These are phyloP conservation scores for Xenentodon cancila DNA, from an alignment of 2,797 vertebrate species.

Conservation along the genomic window DNA sequence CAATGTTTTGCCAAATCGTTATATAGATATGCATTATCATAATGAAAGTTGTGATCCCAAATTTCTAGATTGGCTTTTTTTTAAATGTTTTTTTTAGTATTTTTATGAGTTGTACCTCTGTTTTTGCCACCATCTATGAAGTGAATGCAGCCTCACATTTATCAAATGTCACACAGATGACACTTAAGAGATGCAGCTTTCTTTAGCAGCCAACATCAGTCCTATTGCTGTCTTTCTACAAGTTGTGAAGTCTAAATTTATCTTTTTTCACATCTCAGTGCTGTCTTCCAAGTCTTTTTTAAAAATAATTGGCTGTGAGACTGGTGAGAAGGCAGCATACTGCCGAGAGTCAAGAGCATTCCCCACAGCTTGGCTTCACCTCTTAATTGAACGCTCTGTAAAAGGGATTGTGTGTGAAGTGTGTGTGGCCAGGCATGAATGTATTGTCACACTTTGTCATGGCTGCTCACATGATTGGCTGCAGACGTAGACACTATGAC, in stretches of 20 bases:
- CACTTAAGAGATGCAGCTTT: slow-evolving; percentile 10
- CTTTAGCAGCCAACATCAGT: neutral
- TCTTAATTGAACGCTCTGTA: slow-evolving; percentile 51
- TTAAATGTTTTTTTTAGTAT: no score
- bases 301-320: slow-evolving; percentile 40
- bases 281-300: slow-evolving; percentile 18
- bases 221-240: slow-evolving; percentile 15
- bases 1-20: no score
- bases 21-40: no score
- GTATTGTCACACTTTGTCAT: slow-evolving; percentile 48
- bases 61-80: no score
- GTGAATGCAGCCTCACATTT: slow-evolving; percentile 13
- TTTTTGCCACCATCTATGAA: neutral
- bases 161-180: slow-evolving; percentile 13
- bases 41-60: no score
- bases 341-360: slow-evolving; percentile 36
- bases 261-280: slow-evolving; percentile 22
- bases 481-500: slow-evolving; percentile 33
- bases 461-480: slow-evolving; percentile 46
- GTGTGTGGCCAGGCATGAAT: slow-evolving; percentile 46
- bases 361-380: slow-evolving; percentile 30
- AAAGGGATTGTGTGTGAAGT: slow-evolving; percentile 27
- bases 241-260: slow-evolving; percentile 33
- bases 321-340: slow-evolving; percentile 46
- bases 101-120: neutral